phyloP scores from a whole-genome alignment of 2,888 invertebrate genomes.

The Hydropsyche betteni region DNA sequence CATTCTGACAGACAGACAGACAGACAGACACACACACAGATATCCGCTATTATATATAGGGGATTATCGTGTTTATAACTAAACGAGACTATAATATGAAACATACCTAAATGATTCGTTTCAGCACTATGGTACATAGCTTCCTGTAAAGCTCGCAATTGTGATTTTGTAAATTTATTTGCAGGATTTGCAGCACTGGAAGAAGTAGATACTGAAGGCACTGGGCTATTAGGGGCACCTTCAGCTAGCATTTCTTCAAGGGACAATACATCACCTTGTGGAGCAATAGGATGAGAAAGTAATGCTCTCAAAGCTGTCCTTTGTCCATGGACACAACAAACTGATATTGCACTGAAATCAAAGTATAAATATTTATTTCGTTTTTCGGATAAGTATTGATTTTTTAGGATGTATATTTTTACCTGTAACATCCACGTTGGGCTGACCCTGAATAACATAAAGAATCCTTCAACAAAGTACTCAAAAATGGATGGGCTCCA shows the following conservation, averaged over 20 bases:
- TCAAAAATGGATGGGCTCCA: conserved; percentile 88
- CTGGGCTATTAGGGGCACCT: conserved; percentile 65
- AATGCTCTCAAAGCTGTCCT: conserved; percentile 80
- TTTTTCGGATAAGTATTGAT: not conserved
- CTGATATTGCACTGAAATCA: conserved; percentile 78
- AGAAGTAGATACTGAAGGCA: conserved; percentile 57
- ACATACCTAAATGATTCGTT: conserved; percentile 81
- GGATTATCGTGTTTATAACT: too few species aligned
- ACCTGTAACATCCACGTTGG: conserved; percentile 85
- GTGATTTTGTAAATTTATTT: conserved; percentile 77
- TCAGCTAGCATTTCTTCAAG: conserved; percentile 91
- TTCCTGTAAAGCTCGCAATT: conserved; percentile 86
- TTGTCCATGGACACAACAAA: conserved; percentile 90
- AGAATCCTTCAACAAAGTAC: conserved; percentile 83
- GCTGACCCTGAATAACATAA: conserved; percentile 87
- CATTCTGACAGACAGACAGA: too few species aligned
- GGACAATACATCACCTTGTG: conserved; percentile 79
- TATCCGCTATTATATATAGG: too few species aligned
- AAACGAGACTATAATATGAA: too few species aligned
- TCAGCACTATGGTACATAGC: conserved; percentile 96
- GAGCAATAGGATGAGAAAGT: conserved; percentile 76
- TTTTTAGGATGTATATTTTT: conserved; percentile 41
- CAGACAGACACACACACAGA: too few species aligned
- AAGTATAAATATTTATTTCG: not conserved
- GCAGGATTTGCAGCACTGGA: conserved; percentile 56